phyloP scores from a whole-genome alignment of 2,888 invertebrate species.

The Diadromus collaris region DNA sequence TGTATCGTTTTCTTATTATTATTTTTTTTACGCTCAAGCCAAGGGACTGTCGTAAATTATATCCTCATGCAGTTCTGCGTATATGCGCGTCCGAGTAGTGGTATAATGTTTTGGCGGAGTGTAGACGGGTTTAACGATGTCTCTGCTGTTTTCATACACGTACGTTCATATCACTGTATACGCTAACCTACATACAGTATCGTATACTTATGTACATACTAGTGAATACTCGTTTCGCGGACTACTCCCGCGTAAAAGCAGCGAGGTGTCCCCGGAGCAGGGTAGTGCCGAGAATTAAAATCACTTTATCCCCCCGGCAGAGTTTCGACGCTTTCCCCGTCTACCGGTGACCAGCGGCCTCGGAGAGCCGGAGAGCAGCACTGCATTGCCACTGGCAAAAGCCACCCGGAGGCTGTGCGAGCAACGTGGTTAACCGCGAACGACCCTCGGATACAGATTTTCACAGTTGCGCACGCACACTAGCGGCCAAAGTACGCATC shows the following conservation, averaged over 20 bases:
- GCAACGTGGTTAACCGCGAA: conserved; percentile 55
- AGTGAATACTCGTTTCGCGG: conserved; percentile 35
- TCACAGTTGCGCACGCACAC: conserved; percentile 49
- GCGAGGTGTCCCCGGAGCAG: conserved; percentile 1
- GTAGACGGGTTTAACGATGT: conserved; percentile 22
- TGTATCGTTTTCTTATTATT: neutral
- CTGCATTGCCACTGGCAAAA: conserved; percentile 31
- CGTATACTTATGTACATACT: conserved; percentile 6
- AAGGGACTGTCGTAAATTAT: conserved; percentile 20
- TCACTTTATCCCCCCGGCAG: conserved; percentile 51
- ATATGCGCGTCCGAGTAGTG: neutral
- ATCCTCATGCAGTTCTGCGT: conserved; percentile 12
- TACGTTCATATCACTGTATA: neutral
- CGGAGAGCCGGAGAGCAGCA: conserved; percentile 5
- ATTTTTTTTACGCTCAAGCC: conserved; percentile 1
- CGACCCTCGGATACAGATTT: conserved; percentile 61
- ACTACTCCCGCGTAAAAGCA: conserved; percentile 32
- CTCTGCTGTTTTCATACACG: neutral
- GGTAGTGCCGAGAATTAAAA: conserved; percentile 55
- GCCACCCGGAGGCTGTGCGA: conserved; percentile 23
- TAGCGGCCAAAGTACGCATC: conserved; percentile 41
- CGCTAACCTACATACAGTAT: neutral
- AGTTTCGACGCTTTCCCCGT: conserved; percentile 30
- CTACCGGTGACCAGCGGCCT: conserved; percentile 15
- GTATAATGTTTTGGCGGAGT: conserved; percentile 6